Conservation (phyloP, 1,140 invertebrate species). For the Cydia fagiglandana region DNA sequence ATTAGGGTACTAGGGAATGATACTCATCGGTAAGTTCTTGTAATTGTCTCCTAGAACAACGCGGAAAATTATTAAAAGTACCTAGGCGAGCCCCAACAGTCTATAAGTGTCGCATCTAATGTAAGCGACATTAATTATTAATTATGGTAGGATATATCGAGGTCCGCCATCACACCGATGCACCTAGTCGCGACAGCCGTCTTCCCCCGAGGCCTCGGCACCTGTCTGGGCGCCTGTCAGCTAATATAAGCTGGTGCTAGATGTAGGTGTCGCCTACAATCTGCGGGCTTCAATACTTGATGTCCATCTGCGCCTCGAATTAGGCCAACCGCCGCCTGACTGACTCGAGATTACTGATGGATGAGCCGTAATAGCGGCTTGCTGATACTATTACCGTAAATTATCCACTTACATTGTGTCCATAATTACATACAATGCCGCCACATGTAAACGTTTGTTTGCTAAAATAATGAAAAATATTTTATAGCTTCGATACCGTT, state of each 20-base stretch:
- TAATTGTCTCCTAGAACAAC: too few relatives aligned
- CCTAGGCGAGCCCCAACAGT: background rate
- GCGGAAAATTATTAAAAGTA: too few relatives aligned
- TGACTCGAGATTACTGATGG: constrained; percentile 45
- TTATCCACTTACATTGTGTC: constrained; percentile 30
- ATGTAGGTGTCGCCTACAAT: background rate
- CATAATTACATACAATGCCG: constrained; percentile 9
- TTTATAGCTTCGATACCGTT: too few relatives aligned
- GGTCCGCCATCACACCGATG: background rate
- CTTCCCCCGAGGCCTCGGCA: constrained; percentile 12
- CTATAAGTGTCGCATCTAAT: constrained; percentile 19
- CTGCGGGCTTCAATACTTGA: constrained; percentile 62
- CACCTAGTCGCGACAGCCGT: constrained; percentile 14
- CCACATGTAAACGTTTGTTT: constrained; percentile 22
- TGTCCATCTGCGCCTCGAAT: constrained; percentile 56
- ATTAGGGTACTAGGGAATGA: background rate
- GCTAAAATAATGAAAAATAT: background rate
- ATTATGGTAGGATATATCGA: constrained; percentile 19
- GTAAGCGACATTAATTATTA: constrained; percentile 20
- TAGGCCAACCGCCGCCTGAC: constrained; percentile 47
- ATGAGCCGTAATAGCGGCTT: constrained; percentile 34
- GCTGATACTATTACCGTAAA: constrained; percentile 23
- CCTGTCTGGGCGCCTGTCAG: constrained; percentile 20
- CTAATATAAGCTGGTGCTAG: constrained; percentile 28
- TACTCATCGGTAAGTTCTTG: background rate